Percentiles rank a stretch among this genome's conserved stretches.
Evolutionary conservation across 2,888 invertebrate genomes (phyloP).

Genomic region (Buathra laborator): DNA sequence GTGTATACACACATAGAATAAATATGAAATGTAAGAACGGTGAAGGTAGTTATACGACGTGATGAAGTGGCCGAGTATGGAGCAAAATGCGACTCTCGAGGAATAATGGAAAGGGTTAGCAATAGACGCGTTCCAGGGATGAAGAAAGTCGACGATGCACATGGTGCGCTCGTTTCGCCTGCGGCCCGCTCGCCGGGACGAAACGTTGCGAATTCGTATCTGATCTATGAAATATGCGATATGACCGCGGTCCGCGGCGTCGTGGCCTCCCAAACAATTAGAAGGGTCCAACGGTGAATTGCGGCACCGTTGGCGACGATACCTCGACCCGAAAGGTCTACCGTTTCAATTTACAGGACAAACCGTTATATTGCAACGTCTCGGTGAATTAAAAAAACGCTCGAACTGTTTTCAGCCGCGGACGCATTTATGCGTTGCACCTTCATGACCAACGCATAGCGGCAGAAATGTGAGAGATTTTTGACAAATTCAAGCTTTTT

Average conservation of each 20-base stretch:
- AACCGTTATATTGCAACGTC: conserved; percentile 83
- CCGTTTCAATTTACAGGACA: conserved; percentile 78
- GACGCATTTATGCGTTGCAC: too few relatives aligned
- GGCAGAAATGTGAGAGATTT: neutral
- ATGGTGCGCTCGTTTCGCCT: conserved; percentile 6
- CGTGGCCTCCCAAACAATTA: conserved; percentile 82
- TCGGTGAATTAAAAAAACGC: conserved; percentile 76
- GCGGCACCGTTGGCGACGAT: conserved; percentile 46
- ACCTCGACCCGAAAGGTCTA: conserved; percentile 71
- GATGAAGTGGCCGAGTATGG: conserved; percentile 45
- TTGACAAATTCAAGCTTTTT: neutral
- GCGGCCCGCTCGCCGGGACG: conserved; percentile 16
- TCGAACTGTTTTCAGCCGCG: conserved; percentile 70
- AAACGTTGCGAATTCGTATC: conserved; percentile 75
- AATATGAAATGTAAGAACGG: conserved; percentile 40
- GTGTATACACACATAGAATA: neutral
- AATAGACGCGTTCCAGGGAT: conserved; percentile 46
- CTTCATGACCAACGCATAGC: conserved; percentile 23
- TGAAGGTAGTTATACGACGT: conserved; percentile 25
- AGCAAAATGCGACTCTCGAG: conserved; percentile 17
- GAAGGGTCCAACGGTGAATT: conserved; percentile 72
- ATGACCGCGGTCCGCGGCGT: conserved; percentile 68
- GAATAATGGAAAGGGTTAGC: conserved; percentile 37
- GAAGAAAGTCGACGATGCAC: conserved; percentile 54
- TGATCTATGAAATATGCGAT: conserved; percentile 73